Evolutionary conservation across 2,797 vertebrate species (phyloP).

Genomic region (Helicolenus hilgendorfi): DNA sequence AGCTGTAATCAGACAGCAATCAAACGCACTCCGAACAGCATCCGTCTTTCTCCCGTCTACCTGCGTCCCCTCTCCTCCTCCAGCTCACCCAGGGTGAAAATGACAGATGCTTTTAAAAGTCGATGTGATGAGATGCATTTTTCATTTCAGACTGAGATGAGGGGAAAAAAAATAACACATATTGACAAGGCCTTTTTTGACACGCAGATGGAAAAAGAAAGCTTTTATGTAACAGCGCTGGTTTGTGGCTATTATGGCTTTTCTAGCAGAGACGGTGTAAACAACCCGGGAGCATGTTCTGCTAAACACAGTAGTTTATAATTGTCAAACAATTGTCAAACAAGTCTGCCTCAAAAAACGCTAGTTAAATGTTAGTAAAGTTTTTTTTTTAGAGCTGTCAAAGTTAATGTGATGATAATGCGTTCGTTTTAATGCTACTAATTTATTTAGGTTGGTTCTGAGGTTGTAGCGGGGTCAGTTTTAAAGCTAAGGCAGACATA

Average conservation of each 20-base stretch:
- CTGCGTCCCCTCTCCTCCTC: conserved; percentile 1
- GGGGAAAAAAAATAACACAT: background rate
- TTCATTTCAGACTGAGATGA: conserved; percentile 25
- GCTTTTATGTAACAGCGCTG: background rate
- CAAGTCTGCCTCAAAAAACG: background rate
- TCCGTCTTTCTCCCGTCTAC: conserved; percentile 34
- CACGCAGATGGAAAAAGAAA: background rate
- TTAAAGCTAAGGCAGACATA: too few species aligned
- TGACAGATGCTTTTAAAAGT: conserved; percentile 36
- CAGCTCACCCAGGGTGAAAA: conserved; percentile 47
- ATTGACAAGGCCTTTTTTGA: background rate
- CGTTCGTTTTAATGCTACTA: too few species aligned
- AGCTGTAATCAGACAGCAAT: conserved; percentile 80
- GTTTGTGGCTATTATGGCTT: background rate
- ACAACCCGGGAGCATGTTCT: background rate
- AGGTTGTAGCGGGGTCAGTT: too few species aligned
- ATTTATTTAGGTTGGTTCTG: too few species aligned
- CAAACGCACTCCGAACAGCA: conserved; percentile 55
- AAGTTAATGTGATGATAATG: too few species aligned
- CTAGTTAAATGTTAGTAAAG: background rate
- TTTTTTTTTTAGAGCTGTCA: too few species aligned
- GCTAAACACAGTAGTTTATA: background rate
- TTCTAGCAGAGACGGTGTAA: background rate
- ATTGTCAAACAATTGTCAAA: background rate
- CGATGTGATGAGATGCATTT: conserved; percentile 42